Base-by-base conservation (phyloP, 1,140 invertebrate species). In the Drosophila prosaltans region DNA sequence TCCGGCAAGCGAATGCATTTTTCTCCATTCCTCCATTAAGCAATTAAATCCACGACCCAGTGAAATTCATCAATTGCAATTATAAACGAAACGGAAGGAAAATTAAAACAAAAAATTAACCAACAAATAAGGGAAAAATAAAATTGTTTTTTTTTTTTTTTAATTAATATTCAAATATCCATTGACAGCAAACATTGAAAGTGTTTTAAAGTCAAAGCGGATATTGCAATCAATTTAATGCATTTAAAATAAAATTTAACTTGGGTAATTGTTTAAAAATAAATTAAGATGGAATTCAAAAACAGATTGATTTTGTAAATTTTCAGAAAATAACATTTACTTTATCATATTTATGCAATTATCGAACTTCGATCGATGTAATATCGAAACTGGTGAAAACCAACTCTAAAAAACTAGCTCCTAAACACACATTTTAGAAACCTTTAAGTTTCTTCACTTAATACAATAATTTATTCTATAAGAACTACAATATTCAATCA, bases 31-130 rank as follows among this genome's bases (percentile, higher is more conserved):
- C 79, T 70, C 82, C 83, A 85, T 85, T 85, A 85, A 86, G 62
- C 82, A 81, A 85, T 81, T 86, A 81, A 85, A 75, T 70, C 41
- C 68, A 64, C 32, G 45, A 24, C 40, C 45, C 75, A 63, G 68
- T 30, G 67, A 66, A 78, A 85, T 81, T 69, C 82, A 85, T 85
- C 82, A 85, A 86, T 84, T 86, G 51, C 82, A 81, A 86, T 85
- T 85, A 70, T 24, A 43, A 62, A 65, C 65, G 66, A 58, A 40
- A 55, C 66, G 41, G 9, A 32, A 57, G 26, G 10, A 67, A 71
- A 80, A 67, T 51, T 51, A 51, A 65, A 54, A n/a, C 43, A 5
- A 28, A 24, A 51, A 26, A 58, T 48, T 73, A 60, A 75, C 16
- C 45, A 48, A 8, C 61, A 61, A 43, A 54, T 65, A 59, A 67